These are phyloP conservation scores for Chelonia mydas DNA, from an alignment of 2,797 vertebrate genomes.

Conservation along the genomic window DNA sequence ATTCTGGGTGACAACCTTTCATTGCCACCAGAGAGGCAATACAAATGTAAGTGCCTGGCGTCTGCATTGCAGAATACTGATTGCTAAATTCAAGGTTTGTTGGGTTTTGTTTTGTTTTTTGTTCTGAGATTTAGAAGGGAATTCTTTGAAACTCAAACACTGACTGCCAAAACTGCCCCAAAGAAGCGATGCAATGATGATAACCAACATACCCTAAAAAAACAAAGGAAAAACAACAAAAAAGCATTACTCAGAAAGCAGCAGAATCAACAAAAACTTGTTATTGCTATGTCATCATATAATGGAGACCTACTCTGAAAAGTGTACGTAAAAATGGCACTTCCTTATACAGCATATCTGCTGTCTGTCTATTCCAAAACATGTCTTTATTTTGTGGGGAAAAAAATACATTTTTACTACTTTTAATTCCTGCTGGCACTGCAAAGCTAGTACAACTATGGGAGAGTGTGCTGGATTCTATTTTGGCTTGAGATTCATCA, in stretches of 20 bases:
- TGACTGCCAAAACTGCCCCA: background rate
- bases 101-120: background rate
- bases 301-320: background rate
- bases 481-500: background rate
- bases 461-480: background rate
- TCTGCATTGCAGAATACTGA: background rate
- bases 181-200: background rate
- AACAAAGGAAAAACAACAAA: background rate
- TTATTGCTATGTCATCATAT: background rate
- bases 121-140: conserved; percentile 6
- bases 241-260: background rate
- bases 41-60: background rate
- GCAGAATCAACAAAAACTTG: background rate
- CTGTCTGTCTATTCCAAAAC: background rate
- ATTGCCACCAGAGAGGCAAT: background rate
- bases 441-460: background rate
- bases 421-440: background rate
- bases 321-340: background rate
- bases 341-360: background rate
- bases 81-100: conserved; percentile 10
- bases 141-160: background rate
- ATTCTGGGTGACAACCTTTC: background rate
- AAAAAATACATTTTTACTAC: background rate
- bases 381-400: background rate
- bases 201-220: conserved; percentile 1